phyloP scores from a whole-genome alignment of 2,797 vertebrate genomes.

The Mycteria americana region DNA sequence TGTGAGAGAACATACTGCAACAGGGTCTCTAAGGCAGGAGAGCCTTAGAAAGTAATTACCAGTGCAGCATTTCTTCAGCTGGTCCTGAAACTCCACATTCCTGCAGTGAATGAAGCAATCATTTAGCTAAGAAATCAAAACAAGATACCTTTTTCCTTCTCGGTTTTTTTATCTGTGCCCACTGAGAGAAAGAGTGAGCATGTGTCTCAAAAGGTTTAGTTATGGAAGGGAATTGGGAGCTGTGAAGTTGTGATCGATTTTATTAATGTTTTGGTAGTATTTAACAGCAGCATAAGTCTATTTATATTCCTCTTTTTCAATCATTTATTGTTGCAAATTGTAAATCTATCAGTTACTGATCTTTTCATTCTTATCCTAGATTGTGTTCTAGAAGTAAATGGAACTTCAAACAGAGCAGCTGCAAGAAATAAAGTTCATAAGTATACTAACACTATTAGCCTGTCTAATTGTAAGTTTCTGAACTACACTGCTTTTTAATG shows the following conservation, averaged over 20 bases:
- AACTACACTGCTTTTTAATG: not conserved
- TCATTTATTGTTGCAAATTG: not conserved
- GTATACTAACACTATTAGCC: not conserved
- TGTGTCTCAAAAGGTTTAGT: not conserved
- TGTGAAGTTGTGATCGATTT: not conserved
- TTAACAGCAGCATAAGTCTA: not conserved
- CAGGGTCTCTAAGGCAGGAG: not conserved
- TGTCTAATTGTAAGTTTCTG: slow-evolving; percentile 2
- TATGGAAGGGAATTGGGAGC: not conserved
- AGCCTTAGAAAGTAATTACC: not conserved
- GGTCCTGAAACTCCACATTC: not conserved
- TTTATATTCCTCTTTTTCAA: not conserved
- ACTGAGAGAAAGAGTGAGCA: not conserved
- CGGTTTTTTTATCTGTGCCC: not conserved
- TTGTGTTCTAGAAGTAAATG: not conserved
- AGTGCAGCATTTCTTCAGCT: not conserved
- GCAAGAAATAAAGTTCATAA: not conserved
- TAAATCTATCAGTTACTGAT: slow-evolving; percentile 5
- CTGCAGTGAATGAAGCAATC: not conserved
- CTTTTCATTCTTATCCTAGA: not conserved
- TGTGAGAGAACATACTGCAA: not conserved
- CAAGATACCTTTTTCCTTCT: not conserved
- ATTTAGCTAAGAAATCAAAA: not conserved
- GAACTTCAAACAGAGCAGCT: not conserved
- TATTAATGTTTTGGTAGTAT: not conserved